Conservation (phyloP, 2,888 invertebrate genomes). For the Anodontia alba region DNA sequence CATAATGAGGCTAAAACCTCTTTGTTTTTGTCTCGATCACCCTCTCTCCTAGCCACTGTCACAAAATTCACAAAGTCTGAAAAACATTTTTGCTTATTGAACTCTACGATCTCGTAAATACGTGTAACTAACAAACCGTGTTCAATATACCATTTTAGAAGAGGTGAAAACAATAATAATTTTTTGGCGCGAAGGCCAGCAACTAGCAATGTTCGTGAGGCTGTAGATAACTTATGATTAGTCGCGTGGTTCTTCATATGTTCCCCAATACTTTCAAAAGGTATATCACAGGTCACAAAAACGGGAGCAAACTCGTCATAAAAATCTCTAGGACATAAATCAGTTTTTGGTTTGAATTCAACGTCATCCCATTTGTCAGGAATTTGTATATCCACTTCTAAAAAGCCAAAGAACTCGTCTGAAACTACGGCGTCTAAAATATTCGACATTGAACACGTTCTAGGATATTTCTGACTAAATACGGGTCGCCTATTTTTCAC, state of each 20-base stretch:
- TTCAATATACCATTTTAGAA: conserved; percentile 27
- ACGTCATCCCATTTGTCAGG: background rate
- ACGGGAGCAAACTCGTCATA: background rate
- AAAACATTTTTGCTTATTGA: conserved; percentile 7
- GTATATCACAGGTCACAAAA: background rate
- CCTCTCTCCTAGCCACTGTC: conserved; percentile 11
- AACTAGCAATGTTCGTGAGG: background rate
- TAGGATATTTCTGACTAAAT: background rate
- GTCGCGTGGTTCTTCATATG: background rate
- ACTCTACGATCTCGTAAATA: conserved; percentile 28
- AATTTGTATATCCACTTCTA: background rate
- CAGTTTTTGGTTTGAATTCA: background rate
- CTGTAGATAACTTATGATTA: conserved; percentile 4
- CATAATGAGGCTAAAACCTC: background rate
- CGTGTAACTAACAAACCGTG: conserved; percentile 26
- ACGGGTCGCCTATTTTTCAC: background rate
- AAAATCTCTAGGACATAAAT: background rate
- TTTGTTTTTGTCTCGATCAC: conserved; percentile 10
- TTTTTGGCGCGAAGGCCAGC: background rate
- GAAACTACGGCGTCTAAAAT: background rate
- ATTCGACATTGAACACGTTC: background rate
- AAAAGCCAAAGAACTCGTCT: background rate
- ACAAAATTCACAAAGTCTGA: conserved; percentile 12
- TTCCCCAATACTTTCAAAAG: background rate
- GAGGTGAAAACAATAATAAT: background rate